A percentile compares a stretch with the other conserved stretches of the same genome.
Conservation (phyloP, 2,797 vertebrate genomes). For the Cyprinella venusta region DNA sequence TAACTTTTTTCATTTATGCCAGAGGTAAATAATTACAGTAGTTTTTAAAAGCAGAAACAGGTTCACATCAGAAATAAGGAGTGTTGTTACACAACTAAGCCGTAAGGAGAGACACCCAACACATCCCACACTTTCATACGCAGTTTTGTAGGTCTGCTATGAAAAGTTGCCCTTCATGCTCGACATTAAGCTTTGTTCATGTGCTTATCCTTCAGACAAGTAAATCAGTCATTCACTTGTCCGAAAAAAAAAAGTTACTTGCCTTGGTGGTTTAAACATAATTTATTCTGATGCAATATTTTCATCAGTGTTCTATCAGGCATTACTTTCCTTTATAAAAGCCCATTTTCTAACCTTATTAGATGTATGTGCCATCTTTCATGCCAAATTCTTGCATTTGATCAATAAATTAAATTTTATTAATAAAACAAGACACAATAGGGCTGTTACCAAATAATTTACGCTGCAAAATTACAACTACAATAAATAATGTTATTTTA, state of each 20-base stretch:
- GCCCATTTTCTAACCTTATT: not conserved
- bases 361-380: not conserved
- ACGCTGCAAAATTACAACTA: not conserved
- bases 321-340: not conserved
- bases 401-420: not conserved
- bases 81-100: slow-evolving; percentile 3
- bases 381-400: not conserved
- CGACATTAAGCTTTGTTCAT: not conserved
- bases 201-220: not conserved
- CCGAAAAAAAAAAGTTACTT: too few relatives aligned
- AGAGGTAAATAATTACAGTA: not conserved
- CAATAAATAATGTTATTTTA: not conserved
- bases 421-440: not conserved
- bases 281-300: too few relatives aligned
- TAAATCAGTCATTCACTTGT: not conserved
- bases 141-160: not conserved
- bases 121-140: not conserved
- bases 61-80: slow-evolving; percentile 4
- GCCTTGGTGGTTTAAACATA: too few relatives aligned
- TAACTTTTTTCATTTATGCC: not conserved
- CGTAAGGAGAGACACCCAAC: not conserved
- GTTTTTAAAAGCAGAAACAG: slow-evolving; percentile 18
- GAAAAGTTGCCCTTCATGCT: not conserved
- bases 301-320: too few relatives aligned
- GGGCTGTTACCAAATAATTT: not conserved